Evolutionary conservation across 2,797 vertebrate genomes (phyloP), one percentile per base, ranked within the genome.

Genomic region (Paramormyrops hopkinsi): DNA sequence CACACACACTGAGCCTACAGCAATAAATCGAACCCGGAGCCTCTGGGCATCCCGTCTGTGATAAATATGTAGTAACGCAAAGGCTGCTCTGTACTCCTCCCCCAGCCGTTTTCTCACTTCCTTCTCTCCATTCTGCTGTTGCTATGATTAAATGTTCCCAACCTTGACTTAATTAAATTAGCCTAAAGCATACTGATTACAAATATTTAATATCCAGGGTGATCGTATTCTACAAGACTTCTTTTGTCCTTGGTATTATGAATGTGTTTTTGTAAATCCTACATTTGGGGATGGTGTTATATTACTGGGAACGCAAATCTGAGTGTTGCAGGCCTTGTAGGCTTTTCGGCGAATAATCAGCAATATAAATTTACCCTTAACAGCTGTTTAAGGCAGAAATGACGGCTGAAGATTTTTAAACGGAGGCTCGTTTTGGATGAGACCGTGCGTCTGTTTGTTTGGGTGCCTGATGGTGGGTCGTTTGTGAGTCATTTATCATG

Each of bases 81-180:
- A 73, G 65, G 29, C 25, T 1, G 4, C 65, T 37, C 65, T 73
- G 65, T 73, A 7, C 73, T 44, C 37, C 17, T 79, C 73, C 9
- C 33, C 22, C 17, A 19, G 37, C 17, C 37, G 4, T 44, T 79
- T 8, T 44, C 73, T 79, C 73, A 79, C 33, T n/a, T 44, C 19
- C 73, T 44, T 44, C 29, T 37, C 65, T 73, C 25, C 65, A n/a
- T 17, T 44, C 33, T 44, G 17, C 73, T 79, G 73, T 44, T 79
- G 73, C 37, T 79, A 79, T 41, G 73, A 44, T 79, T 79, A 79
- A 33, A 76, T 76, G 37, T 41, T 41, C 37, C 73, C 73, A 79
- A 79, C 33, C 73, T 44, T 79, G 73, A 79, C 73, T 79, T 79
- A 79, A 79, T 79, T 79, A 79, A 73, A 79, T 79, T 59, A 37